Conservation (phyloP, 2,888 invertebrate genomes). For the Eupithecia centaureata region DNA sequence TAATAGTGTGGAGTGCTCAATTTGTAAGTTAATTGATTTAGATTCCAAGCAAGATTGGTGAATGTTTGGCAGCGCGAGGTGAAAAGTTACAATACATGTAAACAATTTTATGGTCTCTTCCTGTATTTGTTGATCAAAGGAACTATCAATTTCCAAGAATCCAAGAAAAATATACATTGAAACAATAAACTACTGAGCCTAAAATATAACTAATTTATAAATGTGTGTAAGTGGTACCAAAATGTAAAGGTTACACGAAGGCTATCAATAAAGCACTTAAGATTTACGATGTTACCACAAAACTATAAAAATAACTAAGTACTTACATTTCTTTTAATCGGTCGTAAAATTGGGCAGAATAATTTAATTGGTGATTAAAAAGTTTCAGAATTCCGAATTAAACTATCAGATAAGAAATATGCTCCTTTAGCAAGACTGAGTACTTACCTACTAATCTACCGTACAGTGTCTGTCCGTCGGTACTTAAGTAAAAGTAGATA, state of each 20-base stretch:
- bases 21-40: constrained; percentile 17
- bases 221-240: background rate
- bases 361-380: background rate
- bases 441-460: background rate
- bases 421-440: background rate
- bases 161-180: background rate
- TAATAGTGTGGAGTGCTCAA: constrained; percentile 31
- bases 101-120: background rate
- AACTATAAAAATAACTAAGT: constrained; percentile 15
- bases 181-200: background rate
- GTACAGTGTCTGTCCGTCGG: background rate
- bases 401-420: background rate
- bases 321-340: background rate
- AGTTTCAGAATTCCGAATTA: background rate
- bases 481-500: too few species aligned
- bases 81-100: constrained; percentile 18
- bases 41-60: constrained; percentile 22
- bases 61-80: constrained; percentile 37
- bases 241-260: constrained; percentile 17
- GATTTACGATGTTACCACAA: constrained; percentile 20
- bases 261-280: constrained; percentile 14
- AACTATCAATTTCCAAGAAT: background rate
- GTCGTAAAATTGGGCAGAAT: background rate
- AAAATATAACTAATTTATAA: constrained; percentile 13
- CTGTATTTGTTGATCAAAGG: background rate